These are phyloP conservation scores for Diceros bicornis DNA, from an alignment of 2,797 vertebrate genomes.

Conservation along the genomic window DNA sequence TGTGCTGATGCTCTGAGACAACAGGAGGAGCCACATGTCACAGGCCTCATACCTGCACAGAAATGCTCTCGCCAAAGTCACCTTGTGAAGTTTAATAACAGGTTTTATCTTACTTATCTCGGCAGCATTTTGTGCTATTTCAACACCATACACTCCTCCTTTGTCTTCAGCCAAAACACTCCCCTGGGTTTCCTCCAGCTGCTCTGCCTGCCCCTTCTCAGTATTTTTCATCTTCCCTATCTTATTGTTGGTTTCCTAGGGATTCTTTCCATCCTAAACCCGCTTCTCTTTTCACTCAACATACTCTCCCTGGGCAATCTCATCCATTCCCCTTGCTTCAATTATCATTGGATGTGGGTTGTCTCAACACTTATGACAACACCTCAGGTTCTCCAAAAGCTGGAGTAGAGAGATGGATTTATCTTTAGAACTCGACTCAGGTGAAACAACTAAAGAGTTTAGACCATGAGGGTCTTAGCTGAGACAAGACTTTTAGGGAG, in stretches of 20 bases:
- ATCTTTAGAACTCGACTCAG: neutral
- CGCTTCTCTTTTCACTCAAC: neutral
- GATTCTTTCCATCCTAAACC: neutral
- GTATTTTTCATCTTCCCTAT: neutral
- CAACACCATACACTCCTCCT: neutral
- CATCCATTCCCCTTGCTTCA: neutral
- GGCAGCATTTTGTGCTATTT: neutral
- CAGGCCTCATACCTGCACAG: neutral
- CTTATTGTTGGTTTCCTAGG: neutral
- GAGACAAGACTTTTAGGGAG: neutral
- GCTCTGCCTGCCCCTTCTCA: neutral
- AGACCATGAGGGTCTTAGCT: neutral
- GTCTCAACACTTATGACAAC: neutral
- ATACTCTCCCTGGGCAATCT: neutral
- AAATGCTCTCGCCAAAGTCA: conserved; percentile 5
- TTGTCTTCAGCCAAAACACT: neutral
- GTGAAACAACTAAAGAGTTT: neutral
- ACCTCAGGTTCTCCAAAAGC: neutral
- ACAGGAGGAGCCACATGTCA: neutral
- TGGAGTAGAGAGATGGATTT: neutral
- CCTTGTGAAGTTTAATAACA: neutral
- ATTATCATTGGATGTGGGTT: neutral
- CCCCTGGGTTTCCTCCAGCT: neutral
- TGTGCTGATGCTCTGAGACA: neutral
- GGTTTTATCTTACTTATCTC: neutral